Evolutionary conservation across 1,140 invertebrate species (phyloP), one percentile per base, ranked within the genome.

Genomic region (Drosophila trapezifrons): DNA sequence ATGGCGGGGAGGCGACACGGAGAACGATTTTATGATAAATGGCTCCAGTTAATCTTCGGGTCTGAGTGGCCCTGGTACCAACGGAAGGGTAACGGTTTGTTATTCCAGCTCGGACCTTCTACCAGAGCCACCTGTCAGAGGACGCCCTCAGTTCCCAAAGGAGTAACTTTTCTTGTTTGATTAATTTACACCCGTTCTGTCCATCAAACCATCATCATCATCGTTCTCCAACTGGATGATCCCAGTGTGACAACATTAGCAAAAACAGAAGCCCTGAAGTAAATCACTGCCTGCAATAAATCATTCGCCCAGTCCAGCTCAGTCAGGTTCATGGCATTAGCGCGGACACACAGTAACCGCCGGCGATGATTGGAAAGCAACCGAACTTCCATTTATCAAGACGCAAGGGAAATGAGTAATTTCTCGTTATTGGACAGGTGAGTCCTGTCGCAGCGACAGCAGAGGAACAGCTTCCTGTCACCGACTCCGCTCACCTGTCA

Each of bases 21-120:
- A 54, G 56, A 85, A 78, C 72, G 74, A 81, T 81, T 78, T 76
- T 86, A 74, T 85, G 82, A 85, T 86, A 85, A 85, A 85, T 76
- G 82, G 67, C 40, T 49, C 9, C 65, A 75, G 75, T 85, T 75
- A 71, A 86, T 86, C 83, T 76, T 71, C 40, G 49, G 20, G 25
- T 6, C 32, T 18, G 29, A 56, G 37, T 55, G 42, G 47, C 25
- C 55, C 43, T 32, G 35, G n/a, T n/a, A n/a, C n/a, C n/a, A n/a
- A n/a, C 22, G 32, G 37, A 63, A 52, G 55, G 38, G 43, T 37
- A 42, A 27, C 51, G 42, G 17, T 22, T 38, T 45, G 29, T 35
- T 45, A 56, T 40, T 45, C 29, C 56, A 29, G 10, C 27, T 43
- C 5, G 32, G 17, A 40, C 22, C 52, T 54, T 32, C 22, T 10